Evolutionary conservation across 2,888 invertebrate species (phyloP), one percentile per base, ranked within the genome.

Genomic region (Arctia plantaginis): DNA sequence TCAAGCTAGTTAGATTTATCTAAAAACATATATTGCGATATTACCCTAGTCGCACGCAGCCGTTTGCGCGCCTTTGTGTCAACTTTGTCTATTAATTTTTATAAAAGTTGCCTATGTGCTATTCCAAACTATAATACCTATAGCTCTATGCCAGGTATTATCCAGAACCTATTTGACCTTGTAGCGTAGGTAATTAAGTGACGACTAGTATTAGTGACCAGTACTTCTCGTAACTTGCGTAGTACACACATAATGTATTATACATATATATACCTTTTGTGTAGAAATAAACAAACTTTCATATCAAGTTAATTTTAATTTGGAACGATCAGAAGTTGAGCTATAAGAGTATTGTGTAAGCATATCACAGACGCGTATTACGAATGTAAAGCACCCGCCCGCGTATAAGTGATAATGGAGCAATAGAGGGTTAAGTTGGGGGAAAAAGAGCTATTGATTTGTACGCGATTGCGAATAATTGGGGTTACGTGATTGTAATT

Each of bases 401-500:
- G 35, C 65, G 65, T 71, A 71, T 55, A 55, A 73, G 68, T 69
- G 65, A 69, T 69, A 55, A 67, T 64, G n/a, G 73, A 64, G 73
- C 66, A 39, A 3, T 59, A 65, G 65, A 69, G 73, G 65, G 73
- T 73, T 73, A 51, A 69, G 64, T 65, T 65, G 18, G 35, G 66
- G 73, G 73, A 30, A 30, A n/a, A 41, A 73, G 64, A 30, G 55
- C 33, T 69, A 73, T 73, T 73, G 73, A 73, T 73, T 69, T 35
- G 69, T 65, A 55, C 69, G 72, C 59, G 66, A 72, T 72, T 62
- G 59, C 27, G 51, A 51, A 65, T 73, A 69, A 69, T 73, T 73
- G 73, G 65, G 41, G 65, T 41, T 65, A 33, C n/a, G 35, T 62
- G 68, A n/a, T 33, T 64, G 27, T 69, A 69, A 65, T 65, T 51